Evolutionary conservation across 2,888 invertebrate genomes (phyloP), one percentile per base, ranked within the genome.

Genomic region (Amphipoea lucens): DNA sequence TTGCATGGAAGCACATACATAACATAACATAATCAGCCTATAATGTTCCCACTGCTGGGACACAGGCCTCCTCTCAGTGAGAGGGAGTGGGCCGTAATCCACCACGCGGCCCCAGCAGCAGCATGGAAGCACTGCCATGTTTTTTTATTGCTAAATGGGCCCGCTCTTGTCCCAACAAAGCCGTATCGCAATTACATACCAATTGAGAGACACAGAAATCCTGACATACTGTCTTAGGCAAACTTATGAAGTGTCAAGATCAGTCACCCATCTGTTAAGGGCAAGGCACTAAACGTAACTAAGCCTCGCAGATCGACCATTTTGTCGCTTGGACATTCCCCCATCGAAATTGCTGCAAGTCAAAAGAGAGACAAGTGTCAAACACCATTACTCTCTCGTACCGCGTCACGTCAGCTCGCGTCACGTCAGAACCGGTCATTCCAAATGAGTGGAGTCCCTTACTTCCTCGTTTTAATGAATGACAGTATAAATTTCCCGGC

Each of bases 381-480:
- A 73, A 66, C 69, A 74, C 12, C 68, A 74, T 79, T 72, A 68
- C 29, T 48, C n/a, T 54, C 79, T 67, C 29, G 57, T 12, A 14
- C 17, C 3, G 23, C 51, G 72, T 70, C 40, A 48, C 80, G 57
- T 74, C 78, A 45, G 14, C 67, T 68, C 45, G 76, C 42, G 45
- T 71, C 66, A 66, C 83, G 80, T 78, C 82, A 80, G 54, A 67
- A 63, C 69, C 74, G 79, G 79, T 83, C 74, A 81, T 79, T 83
- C 80, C 83, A 60, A 85, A 66, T 71, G 85, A 83, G 74, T 72
- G 65, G 72, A 79, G 74, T 73, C 85, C 84, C 79, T 84, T 79
- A 87, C 86, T 86, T 89, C 89, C 88, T 87, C 85, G 78, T 79
- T 89, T 88, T 90, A 91, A 91, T 89, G 90, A 90, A 90, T 89